phyloP scores from a whole-genome alignment of 2,888 invertebrate genomes.

The Pristionchus exspectatus region DNA sequence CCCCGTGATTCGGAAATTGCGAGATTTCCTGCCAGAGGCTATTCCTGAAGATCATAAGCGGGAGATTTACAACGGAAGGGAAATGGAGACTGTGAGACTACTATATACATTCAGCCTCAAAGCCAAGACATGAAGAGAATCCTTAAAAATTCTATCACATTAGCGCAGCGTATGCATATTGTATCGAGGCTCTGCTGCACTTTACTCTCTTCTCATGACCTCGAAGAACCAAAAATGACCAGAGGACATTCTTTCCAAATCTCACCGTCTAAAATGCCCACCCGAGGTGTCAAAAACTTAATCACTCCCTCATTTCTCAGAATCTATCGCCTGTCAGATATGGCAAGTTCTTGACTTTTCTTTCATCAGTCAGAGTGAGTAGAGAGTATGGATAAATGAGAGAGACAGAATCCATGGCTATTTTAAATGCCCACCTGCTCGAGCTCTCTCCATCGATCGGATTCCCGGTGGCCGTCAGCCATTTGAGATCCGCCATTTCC shows the following conservation, averaged over 20 bases:
- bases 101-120: background rate
- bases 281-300: too few species aligned
- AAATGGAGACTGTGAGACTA: background rate
- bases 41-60: background rate
- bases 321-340: too few species aligned
- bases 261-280: too few species aligned
- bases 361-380: background rate
- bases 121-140: background rate
- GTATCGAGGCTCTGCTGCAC: background rate
- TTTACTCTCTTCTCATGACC: too few species aligned
- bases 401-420: background rate
- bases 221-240: too few species aligned
- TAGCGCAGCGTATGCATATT: background rate
- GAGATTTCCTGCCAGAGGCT: background rate
- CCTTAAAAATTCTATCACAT: background rate
- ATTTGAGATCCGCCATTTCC: conserved; percentile 67
- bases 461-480: conserved; percentile 68
- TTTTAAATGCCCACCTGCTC: conserved; percentile 60
- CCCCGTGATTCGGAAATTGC: background rate
- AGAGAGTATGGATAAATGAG: background rate
- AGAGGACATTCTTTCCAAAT: too few species aligned
- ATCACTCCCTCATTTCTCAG: too few species aligned
- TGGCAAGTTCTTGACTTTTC: background rate
- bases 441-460: conserved; percentile 68
- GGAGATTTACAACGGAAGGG: background rate